Conservation (phyloP, 2,888 invertebrate genomes). For the Gandaritis pyraliata region DNA sequence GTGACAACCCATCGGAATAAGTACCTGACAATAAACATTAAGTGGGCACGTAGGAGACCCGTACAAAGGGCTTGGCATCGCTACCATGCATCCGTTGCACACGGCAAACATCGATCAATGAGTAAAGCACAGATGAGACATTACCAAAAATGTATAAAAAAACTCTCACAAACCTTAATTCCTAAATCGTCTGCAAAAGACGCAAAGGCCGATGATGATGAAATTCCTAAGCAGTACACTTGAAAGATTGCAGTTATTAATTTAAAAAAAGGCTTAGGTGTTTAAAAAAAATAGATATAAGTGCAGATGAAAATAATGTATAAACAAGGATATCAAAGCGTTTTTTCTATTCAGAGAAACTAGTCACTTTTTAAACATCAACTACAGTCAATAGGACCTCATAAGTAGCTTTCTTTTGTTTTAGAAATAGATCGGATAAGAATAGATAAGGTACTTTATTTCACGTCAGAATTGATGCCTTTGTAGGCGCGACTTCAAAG, state of each 20-base stretch:
- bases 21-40: constrained; percentile 1
- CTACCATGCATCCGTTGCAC: not conserved
- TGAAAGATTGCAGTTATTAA: too few species aligned
- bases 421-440: constrained; percentile 15
- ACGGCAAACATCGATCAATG: not conserved
- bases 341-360: too few species aligned
- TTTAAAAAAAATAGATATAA: too few species aligned
- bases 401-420: constrained; percentile 11
- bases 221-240: too few species aligned
- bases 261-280: too few species aligned
- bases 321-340: too few species aligned
- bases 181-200: too few species aligned
- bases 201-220: too few species aligned
- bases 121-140: not conserved
- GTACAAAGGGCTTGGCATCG: constrained; percentile 3
- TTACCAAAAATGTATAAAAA: too few species aligned
- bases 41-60: not conserved
- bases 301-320: too few species aligned
- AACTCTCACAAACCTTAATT: too few species aligned
- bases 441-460: constrained; percentile 10
- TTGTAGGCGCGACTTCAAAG: constrained; percentile 37
- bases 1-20: not conserved
- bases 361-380: too few species aligned
- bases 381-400: not conserved
- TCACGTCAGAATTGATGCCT: constrained; percentile 18